A percentile compares a stretch with the other conserved stretches of the same genome.
Evolutionary conservation across 2,113 vertebrate genomes (phyloP).

Genomic region (Hippocampus guttulatus): DNA sequence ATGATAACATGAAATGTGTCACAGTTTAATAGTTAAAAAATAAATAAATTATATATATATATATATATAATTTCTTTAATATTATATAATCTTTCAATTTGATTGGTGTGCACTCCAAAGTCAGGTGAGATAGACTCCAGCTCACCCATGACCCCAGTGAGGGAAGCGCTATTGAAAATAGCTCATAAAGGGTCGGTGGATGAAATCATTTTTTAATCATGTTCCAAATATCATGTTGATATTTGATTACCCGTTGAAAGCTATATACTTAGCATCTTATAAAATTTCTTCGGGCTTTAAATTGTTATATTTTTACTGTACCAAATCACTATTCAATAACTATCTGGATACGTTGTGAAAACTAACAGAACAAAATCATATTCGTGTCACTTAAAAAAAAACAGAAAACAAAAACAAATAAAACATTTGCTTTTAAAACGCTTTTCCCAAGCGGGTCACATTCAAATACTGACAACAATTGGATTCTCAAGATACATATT

Average conservation of each 20-base stretch:
- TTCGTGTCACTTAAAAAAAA: not conserved
- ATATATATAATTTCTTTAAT: not conserved
- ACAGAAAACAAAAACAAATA: not conserved
- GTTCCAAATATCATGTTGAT: too few species aligned
- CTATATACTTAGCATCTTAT: too few species aligned
- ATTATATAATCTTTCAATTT: not conserved
- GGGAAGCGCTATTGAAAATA: too few species aligned
- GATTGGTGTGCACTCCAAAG: not conserved
- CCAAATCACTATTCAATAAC: not conserved
- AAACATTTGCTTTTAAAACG: not conserved
- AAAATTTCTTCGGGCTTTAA: too few species aligned
- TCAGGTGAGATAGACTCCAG: not conserved
- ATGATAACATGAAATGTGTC: not conserved
- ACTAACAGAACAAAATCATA: not conserved
- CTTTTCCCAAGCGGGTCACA: constrained; percentile 26
- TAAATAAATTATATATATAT: too few species aligned
- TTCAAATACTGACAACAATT: constrained; percentile 37
- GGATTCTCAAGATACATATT: constrained; percentile 29
- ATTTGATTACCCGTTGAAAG: too few species aligned
- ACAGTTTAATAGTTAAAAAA: not conserved
- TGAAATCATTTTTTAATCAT: too few species aligned
- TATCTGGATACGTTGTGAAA: not conserved
- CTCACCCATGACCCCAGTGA: too few species aligned
- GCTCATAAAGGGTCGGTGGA: too few species aligned
- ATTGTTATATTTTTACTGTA: not conserved